Base-by-base conservation (phyloP, 2,888 invertebrate genomes). In the Callyntrura sp. region DNA sequence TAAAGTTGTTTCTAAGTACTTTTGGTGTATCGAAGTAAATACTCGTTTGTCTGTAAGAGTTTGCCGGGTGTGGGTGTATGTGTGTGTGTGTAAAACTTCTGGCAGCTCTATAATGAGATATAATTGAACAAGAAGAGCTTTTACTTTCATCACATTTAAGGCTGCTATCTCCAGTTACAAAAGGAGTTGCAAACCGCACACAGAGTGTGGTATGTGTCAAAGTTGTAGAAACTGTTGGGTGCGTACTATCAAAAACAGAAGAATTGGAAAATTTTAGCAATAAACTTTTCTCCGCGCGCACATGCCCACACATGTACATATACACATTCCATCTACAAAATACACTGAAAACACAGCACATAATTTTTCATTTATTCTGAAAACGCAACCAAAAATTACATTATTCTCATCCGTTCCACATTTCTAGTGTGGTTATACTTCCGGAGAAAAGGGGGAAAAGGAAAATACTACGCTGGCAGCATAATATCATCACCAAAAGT, bases 381-480 rank as follows among this genome's bases (percentile, higher is more conserved):
- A 35, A 79, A 45, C 78, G 78, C n/a, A 78, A 79, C 78, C 85
- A 78, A 78, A 85, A 86, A 86, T 86, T 86, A 86, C 85, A 78
- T 86, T 86, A 86, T 78, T 86, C 65, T 73, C 78, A 86, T 78
- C 85, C 85, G 78, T 65, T 79, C 78, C 35, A 86, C 78, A 86
- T 86, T 86, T 86, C 76, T 86, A 78, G 78, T 86, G 48, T 25
- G 68, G 85, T 65, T 86, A 78, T 78, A 86, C 78, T 86, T 86
- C 78, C 78, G 85, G 78, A 78, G 78, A 79, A 78, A 51, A 55
- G 62, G 55, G 68, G 35, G 23, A 60, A 48, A 82, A 65, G 14
- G 82, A 82, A 65, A 65, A 65, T 82, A 65, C 35, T 51, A 51
- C 84, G 48, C 51, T 60, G 11, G 55, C 17, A 70, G 51, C 51